Evolutionary conservation across 2,113 vertebrate genomes (phyloP), one percentile per base, ranked within the genome.

Genomic region (Hypomesus transpacificus): DNA sequence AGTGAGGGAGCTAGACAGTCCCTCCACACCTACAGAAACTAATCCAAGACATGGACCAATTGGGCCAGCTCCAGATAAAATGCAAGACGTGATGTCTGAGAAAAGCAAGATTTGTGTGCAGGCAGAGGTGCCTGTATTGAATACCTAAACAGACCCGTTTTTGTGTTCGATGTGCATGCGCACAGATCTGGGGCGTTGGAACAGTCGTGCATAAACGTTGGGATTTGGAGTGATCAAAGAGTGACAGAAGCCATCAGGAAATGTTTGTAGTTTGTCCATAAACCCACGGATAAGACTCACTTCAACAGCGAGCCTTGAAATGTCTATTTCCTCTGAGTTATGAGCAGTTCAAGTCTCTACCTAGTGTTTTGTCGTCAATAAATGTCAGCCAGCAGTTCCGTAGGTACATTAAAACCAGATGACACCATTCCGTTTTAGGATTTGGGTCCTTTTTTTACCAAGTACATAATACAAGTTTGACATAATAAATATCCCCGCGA

Each of bases 1-100:
- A 66, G 52, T 59, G 18, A 71, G 69, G 65, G 20, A 80, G 65
- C 31, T 59, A 60, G 14, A 34, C 28, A 17, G 31, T 4, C n/a
- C 46, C 16, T 39, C 28, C 39, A 21, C n/a, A 65, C 63, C 4
- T 17, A 3, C 11, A 75, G 24, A 58, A 71, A 75, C 69, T 8
- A 18, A 63, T 63, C 26, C 61, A 31, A 26, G 61, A 63, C 61
- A 24, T 62, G 14, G 13, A 28, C 26, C 17, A 18, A 11, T 14
- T 31, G 59, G 18, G 14, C 18, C 3, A n/a, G 18, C 53, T 56
- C 16, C 39, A 8, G 9, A 46, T 11, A 11, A 46, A 46, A 46
- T 46, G 9, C 39, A 8, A 46, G 39, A 1, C 39, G 39, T 11
- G 39, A 46, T 46, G 39, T 46, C 39, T 46, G 39, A 6, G 2